Conservation (phyloP, 2,888 invertebrate species). For the Drosophila koepferae region DNA sequence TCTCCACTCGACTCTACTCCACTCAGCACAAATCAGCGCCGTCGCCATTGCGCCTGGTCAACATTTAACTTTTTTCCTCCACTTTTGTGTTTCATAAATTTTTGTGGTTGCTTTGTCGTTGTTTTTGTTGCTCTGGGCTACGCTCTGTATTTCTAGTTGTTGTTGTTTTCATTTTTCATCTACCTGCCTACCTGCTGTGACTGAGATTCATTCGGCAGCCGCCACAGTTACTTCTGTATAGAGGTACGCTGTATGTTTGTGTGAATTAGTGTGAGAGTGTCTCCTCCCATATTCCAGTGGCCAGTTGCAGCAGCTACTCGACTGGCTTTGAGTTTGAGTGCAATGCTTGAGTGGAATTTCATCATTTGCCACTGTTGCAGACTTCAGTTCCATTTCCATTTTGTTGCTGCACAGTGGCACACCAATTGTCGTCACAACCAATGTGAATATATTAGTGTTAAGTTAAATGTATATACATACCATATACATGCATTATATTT, state of each 20-base stretch:
- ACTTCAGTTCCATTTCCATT: constrained; percentile 54
- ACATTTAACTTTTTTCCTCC: constrained; percentile 56
- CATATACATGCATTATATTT: too few relatives aligned
- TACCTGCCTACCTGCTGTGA: constrained; percentile 48
- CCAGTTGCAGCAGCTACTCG: constrained; percentile 52
- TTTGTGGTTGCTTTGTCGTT: constrained; percentile 62
- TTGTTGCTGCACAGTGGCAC: constrained; percentile 44
- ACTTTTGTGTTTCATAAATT: constrained; percentile 75
- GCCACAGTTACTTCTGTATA: constrained; percentile 24
- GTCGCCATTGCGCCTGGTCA: constrained; percentile 59
- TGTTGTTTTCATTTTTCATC: constrained; percentile 7
- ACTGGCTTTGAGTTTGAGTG: constrained; percentile 51
- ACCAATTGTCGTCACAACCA: constrained; percentile 26
- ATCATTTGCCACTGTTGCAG: constrained; percentile 21
- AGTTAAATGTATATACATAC: too few relatives aligned
- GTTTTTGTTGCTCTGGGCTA: constrained; percentile 44
- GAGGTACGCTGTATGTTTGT: neutral
- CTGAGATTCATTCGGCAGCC: constrained; percentile 61
- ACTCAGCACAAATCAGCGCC: constrained; percentile 64
- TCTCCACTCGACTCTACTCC: neutral
- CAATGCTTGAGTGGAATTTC: constrained; percentile 53
- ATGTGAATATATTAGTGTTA: neutral
- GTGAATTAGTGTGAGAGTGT: constrained; percentile 14
- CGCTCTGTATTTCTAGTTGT: constrained; percentile 10
- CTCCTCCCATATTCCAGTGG: constrained; percentile 78